Percentiles rank a stretch among this genome's conserved stretches.
Conservation (phyloP, 1,140 invertebrate genomes). For the Mya arenaria region DNA sequence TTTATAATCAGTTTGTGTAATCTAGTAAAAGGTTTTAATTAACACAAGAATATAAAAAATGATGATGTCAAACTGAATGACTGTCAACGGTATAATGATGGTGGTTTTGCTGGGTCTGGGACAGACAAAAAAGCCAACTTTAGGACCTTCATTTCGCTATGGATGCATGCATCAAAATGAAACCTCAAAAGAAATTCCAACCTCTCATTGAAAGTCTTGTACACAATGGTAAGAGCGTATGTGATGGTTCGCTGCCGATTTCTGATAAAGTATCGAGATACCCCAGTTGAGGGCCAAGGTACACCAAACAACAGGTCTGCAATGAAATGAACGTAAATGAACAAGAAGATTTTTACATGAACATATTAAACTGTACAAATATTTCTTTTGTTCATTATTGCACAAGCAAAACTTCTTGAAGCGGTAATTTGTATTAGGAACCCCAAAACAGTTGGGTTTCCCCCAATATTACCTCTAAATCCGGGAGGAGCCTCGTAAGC, state of each 20-base stretch:
- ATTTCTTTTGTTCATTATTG: too few relatives aligned
- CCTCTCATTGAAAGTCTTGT: slow-evolving; percentile 90
- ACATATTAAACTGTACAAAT: background rate
- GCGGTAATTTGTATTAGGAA: background rate
- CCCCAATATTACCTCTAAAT: slow-evolving; percentile 66
- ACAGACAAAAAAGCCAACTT: background rate
- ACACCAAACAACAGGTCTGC: slow-evolving; percentile 96
- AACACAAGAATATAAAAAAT: too few relatives aligned
- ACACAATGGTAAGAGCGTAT: slow-evolving; percentile 94
- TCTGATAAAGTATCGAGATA: slow-evolving; percentile 92
- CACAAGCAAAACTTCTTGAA: background rate
- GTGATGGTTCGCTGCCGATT: slow-evolving; percentile 92
- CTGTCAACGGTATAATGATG: too few relatives aligned
- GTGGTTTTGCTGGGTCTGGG: background rate
- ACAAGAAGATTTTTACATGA: background rate
- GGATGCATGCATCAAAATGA: too few relatives aligned
- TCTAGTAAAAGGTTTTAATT: too few relatives aligned
- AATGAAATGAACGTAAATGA: too few relatives aligned
- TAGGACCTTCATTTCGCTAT: background rate
- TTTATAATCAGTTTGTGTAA: too few relatives aligned
- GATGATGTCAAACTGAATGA: too few relatives aligned
- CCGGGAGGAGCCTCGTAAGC: slow-evolving; percentile 74
- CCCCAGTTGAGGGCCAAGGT: slow-evolving; percentile 92
- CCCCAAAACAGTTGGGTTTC: background rate
- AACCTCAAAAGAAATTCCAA: slow-evolving; percentile 82